Percentiles rank a stretch among this genome's conserved stretches.
These are phyloP conservation scores for Cepaea hortensis DNA, from an alignment of 2,888 invertebrate genomes.

Conservation along the genomic window DNA sequence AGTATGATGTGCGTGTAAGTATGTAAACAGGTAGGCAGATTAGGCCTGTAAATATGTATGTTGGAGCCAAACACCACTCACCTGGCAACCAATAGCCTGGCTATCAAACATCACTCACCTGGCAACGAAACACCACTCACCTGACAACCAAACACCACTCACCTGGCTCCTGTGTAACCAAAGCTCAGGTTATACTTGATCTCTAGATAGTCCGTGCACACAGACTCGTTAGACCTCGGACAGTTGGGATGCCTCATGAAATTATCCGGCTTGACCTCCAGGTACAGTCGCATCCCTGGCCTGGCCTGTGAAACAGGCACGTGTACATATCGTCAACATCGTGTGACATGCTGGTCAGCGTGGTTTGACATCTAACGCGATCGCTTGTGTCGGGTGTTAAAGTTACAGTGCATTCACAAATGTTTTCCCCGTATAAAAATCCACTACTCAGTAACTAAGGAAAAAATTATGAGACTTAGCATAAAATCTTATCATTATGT, in stretches of 20 bases:
- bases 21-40: not conserved
- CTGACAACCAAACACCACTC: not conserved
- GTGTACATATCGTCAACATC: too few species aligned
- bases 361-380: not conserved
- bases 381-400: not conserved
- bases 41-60: not conserved
- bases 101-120: too few species aligned
- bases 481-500: too few species aligned
- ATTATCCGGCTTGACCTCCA: constrained; percentile 30
- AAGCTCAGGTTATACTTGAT: constrained; percentile 51
- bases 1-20: too few species aligned
- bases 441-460: too few species aligned
- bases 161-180: constrained; percentile 49
- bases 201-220: constrained; percentile 49
- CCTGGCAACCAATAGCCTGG: not conserved
- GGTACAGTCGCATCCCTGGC: constrained; percentile 38
- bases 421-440: too few species aligned
- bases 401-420: too few species aligned
- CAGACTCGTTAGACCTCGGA: constrained; percentile 22
- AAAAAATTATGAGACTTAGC: too few species aligned
- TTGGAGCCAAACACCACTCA: not conserved
- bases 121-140: not conserved
- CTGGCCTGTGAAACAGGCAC: constrained; percentile 27
- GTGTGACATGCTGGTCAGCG: not conserved
- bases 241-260: constrained; percentile 49